Percentiles rank a stretch among this genome's conserved stretches.
Conservation (phyloP, 2,888 invertebrate species). For the Tanytarsus gracilentus region DNA sequence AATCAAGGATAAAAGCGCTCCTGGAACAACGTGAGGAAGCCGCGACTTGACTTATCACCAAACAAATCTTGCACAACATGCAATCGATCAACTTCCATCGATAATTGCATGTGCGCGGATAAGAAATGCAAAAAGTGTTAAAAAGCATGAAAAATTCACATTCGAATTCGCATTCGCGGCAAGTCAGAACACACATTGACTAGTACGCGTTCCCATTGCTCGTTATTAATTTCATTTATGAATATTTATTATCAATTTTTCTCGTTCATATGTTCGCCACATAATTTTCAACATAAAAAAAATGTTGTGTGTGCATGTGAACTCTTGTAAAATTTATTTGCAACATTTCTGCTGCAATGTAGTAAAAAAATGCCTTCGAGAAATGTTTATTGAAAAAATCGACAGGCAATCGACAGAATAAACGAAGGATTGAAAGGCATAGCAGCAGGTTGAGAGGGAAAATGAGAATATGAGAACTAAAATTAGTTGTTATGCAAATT, state of each 20-base stretch:
- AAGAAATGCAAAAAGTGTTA: conserved; percentile 4
- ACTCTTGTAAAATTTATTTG: neutral
- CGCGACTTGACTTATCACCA: conserved; percentile 11
- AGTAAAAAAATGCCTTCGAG: conserved; percentile 11
- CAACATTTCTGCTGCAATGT: neutral
- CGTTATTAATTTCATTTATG: conserved; percentile 7
- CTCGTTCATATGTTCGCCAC: neutral
- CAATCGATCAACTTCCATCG: conserved; percentile 1
- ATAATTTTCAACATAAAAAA: neutral
- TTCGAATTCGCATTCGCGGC: too few species aligned
- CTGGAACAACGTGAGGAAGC: conserved; percentile 10
- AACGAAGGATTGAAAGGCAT: neutral
- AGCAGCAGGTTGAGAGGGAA: neutral
- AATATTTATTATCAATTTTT: conserved; percentile 21
- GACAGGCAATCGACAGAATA: neutral
- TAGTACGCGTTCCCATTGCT: too few species aligned
- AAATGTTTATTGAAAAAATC: conserved; percentile 16
- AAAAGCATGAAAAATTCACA: conserved; percentile 16
- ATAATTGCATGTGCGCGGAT: neutral
- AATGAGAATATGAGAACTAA: neutral
- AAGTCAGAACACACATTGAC: too few species aligned
- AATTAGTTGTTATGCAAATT: neutral
- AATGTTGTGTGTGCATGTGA: neutral
- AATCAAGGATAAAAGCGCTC: conserved; percentile 21
- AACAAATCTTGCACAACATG: conserved; percentile 10